Evolutionary conservation across 2,888 invertebrate genomes (phyloP).

Genomic region (Aromia moschata): DNA sequence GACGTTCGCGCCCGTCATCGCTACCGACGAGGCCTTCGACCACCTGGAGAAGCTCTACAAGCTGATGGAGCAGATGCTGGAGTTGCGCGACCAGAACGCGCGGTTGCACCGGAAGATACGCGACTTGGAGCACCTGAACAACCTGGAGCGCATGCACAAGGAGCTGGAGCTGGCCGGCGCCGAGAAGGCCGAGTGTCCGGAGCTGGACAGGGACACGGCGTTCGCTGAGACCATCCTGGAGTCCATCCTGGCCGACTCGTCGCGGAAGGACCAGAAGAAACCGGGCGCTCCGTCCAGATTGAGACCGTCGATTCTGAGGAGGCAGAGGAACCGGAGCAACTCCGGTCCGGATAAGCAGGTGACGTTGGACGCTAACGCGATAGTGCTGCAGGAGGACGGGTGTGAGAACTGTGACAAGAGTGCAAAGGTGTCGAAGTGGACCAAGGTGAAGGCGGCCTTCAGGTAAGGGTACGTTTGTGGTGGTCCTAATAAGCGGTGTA

Average conservation of each 20-base stretch:
- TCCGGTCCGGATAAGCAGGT: slow-evolving; percentile 66
- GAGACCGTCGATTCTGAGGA: slow-evolving; percentile 65
- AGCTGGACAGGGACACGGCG: slow-evolving; percentile 71
- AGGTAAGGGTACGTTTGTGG: too few relatives aligned
- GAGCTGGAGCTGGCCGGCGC: slow-evolving; percentile 61
- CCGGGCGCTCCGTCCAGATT: slow-evolving; percentile 49
- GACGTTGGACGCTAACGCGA: slow-evolving; percentile 29
- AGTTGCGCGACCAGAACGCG: slow-evolving; percentile 76
- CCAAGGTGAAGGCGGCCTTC: slow-evolving; percentile 88
- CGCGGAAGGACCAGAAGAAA: slow-evolving; percentile 53
- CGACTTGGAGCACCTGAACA: slow-evolving; percentile 77
- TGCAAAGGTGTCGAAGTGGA: slow-evolving; percentile 85
- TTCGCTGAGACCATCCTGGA: slow-evolving; percentile 72
- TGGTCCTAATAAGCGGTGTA: too few relatives aligned
- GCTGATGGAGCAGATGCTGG: slow-evolving; percentile 79
- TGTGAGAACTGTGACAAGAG: slow-evolving; percentile 43
- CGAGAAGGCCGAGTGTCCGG: slow-evolving; percentile 65
- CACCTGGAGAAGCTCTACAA: slow-evolving; percentile 82
- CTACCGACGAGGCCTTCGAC: slow-evolving; percentile 75
- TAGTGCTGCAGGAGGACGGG: slow-evolving; percentile 31
- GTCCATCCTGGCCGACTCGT: slow-evolving; percentile 67
- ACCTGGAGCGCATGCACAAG: slow-evolving; percentile 70
- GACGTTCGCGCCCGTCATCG: slow-evolving; percentile 67
- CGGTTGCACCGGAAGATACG: slow-evolving; percentile 73
- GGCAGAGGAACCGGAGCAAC: slow-evolving; percentile 66